Percentiles rank a stretch among this genome's conserved stretches.
Conservation (phyloP, 2,113 vertebrate genomes). For the Upupa epops region DNA sequence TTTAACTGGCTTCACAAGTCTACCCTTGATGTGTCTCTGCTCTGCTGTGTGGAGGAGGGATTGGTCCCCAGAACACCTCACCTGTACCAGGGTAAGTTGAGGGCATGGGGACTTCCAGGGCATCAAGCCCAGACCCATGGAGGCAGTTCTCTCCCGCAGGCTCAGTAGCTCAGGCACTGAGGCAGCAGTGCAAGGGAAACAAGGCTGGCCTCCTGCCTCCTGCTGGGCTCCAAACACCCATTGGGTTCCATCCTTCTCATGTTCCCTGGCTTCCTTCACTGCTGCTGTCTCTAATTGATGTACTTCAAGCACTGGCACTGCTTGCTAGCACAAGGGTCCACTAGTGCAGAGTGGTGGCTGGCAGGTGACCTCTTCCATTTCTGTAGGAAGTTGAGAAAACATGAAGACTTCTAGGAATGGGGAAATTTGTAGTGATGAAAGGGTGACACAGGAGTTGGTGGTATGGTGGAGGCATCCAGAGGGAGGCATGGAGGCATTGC, state of each 20-base stretch:
- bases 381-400: not conserved
- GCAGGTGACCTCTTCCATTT: not conserved
- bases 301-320: not conserved
- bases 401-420: not conserved
- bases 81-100: not conserved
- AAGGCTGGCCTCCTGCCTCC: not conserved
- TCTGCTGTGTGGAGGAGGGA: not conserved
- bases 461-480: no score
- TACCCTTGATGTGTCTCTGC: not conserved
- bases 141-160: not conserved
- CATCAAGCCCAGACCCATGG: not conserved
- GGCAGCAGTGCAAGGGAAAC: not conserved
- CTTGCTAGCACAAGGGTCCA: not conserved
- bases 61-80: not conserved
- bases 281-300: not conserved
- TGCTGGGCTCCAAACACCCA: not conserved
- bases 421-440: no score
- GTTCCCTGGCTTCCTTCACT: not conserved
- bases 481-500: no score
- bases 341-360: not conserved
- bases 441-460: no score
- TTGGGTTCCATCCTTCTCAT: not conserved
- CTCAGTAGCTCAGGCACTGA: not conserved
- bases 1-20: not conserved
- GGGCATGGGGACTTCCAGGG: not conserved